Evolutionary conservation across 2,888 invertebrate species (phyloP).

Genomic region (Phytoseiulus persimilis): DNA sequence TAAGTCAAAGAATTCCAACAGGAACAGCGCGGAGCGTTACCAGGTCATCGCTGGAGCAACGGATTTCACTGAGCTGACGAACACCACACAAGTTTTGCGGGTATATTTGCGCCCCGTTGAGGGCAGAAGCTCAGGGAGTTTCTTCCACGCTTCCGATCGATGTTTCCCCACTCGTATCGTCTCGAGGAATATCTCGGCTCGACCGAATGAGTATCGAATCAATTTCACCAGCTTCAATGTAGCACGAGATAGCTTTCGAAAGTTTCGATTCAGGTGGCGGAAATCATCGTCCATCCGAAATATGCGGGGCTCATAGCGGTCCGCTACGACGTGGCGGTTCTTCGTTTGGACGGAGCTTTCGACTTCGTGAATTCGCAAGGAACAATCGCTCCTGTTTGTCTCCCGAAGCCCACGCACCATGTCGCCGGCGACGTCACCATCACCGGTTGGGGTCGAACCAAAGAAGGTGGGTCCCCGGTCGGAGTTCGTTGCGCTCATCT

Average conservation of each 20-base stretch:
- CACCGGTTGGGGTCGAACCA: constrained; percentile 31
- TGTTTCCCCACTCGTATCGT: not conserved
- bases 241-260: not conserved
- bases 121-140: not conserved
- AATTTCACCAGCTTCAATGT: no score
- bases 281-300: constrained; percentile 32
- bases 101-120: not conserved
- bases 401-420: not conserved
- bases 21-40: constrained; percentile 23
- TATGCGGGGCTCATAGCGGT: constrained; percentile 34
- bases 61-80: constrained; percentile 14
- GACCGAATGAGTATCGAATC: no score
- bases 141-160: not conserved
- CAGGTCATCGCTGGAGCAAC: constrained; percentile 19
- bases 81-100: constrained; percentile 26
- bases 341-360: constrained; percentile 28
- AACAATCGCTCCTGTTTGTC: constrained; percentile 13
- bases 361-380: constrained; percentile 16
- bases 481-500: no score
- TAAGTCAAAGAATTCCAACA: not conserved
- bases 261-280: not conserved
- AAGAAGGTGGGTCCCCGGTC: not conserved
- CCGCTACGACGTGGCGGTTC: constrained; percentile 25
- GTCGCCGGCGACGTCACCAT: constrained; percentile 10
- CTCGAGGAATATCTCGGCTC: not conserved